A percentile compares a stretch with the other conserved stretches of the same genome.
phyloP scores from a whole-genome alignment of 2,797 vertebrate species.

The Saxicola maurus region DNA sequence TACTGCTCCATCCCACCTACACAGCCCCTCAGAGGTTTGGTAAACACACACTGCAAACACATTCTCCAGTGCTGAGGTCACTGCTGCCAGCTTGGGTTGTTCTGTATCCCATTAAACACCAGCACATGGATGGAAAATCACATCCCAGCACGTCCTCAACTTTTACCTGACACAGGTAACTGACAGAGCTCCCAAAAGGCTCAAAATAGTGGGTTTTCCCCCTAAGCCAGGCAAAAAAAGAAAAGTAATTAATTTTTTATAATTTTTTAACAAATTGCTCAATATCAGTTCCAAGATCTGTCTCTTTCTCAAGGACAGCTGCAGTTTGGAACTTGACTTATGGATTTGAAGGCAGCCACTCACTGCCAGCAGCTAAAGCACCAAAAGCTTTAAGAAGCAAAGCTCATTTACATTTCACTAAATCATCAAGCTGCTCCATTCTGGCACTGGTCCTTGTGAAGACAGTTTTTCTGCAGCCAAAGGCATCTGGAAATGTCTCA shows the following conservation, averaged over 20 bases:
- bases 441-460: not conserved
- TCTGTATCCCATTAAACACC: not conserved
- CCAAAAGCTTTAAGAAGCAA: not conserved
- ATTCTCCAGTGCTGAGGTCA: not conserved
- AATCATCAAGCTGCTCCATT: not conserved
- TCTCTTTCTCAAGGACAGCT: not conserved
- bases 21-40: not conserved
- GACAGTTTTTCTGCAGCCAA: not conserved
- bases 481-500: not conserved
- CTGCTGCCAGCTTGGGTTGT: accelerated
- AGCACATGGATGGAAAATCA: accelerated
- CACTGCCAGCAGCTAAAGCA: not conserved
- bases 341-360: not conserved
- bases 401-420: not conserved
- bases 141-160: accelerated
- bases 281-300: not conserved
- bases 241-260: not conserved
- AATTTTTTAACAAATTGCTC: not conserved
- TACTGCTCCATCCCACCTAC: constrained; percentile 23
- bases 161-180: not conserved
- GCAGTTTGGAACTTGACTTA: not conserved
- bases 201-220: accelerated
- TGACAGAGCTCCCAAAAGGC: not conserved
- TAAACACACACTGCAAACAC: not conserved
- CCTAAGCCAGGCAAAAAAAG: too few relatives aligned